These are phyloP conservation scores for Hetaerina titia DNA, from an alignment of 2,888 invertebrate genomes.

Conservation along the genomic window DNA sequence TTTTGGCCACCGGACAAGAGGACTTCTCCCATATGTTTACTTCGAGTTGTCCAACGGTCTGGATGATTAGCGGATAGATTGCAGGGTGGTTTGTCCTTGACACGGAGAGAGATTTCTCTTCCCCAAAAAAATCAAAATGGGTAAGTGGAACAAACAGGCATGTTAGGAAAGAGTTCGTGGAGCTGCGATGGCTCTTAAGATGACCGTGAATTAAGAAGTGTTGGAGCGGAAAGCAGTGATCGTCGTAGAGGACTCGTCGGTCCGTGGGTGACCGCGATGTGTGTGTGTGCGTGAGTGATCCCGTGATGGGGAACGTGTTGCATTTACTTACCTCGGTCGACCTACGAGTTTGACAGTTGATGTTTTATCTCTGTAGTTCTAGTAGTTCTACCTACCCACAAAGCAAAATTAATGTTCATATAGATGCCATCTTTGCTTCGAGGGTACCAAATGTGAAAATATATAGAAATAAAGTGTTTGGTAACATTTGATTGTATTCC, in stretches of 20 bases:
- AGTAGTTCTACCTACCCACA: background rate
- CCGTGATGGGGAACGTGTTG: background rate
- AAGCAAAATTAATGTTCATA: background rate
- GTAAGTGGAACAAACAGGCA: background rate
- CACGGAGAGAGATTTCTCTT: background rate
- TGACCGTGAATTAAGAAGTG: background rate
- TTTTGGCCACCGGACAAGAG: background rate
- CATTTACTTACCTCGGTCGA: background rate
- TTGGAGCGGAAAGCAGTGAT: background rate
- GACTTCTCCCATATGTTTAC: background rate
- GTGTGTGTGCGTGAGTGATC: background rate
- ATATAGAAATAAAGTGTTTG: constrained; percentile 26
- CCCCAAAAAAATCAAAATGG: background rate
- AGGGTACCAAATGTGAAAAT: background rate
- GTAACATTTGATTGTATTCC: background rate
- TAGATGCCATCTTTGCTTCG: background rate
- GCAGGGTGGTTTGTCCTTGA: too few species aligned
- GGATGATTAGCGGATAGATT: too few species aligned
- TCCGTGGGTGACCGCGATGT: background rate
- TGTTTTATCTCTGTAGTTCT: background rate
- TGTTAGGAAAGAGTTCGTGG: background rate
- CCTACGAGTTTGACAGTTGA: background rate
- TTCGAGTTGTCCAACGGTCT: background rate
- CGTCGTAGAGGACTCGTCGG: background rate
- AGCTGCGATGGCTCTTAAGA: background rate